A percentile compares a stretch with the other conserved stretches of the same genome.
Evolutionary conservation across 2,888 invertebrate species (phyloP).

Genomic region (Smittia sp.): DNA sequence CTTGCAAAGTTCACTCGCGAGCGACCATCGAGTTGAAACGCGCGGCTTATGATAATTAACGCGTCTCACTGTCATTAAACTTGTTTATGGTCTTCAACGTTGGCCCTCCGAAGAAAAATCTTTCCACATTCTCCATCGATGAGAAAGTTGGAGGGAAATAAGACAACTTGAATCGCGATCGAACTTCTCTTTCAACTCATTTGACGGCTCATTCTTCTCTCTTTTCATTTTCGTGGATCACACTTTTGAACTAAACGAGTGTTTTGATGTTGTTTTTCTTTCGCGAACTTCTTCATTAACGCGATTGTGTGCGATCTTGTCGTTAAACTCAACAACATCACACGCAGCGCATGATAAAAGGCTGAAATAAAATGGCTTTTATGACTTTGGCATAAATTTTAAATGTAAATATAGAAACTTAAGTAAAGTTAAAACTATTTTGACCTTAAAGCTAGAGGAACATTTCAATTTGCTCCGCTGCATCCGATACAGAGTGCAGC

Average conservation of each 20-base stretch:
- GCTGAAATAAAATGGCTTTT: constrained; percentile 30
- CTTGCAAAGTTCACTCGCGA: background rate
- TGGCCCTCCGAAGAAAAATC: constrained; percentile 24
- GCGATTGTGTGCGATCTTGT: constrained; percentile 11
- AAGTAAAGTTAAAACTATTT: constrained; percentile 31
- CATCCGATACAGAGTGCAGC: constrained; percentile 40
- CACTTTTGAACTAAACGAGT: constrained; percentile 21
- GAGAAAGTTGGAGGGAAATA: background rate
- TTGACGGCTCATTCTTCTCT: no score
- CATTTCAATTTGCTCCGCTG: constrained; percentile 28
- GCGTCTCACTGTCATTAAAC: background rate
- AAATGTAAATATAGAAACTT: constrained; percentile 20
- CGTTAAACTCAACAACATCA: constrained; percentile 25
- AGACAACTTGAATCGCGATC: background rate
- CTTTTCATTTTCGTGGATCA: background rate
- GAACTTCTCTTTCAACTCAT: no score
- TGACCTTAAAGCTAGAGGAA: constrained; percentile 14
- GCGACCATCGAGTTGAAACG: background rate
- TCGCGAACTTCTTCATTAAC: background rate
- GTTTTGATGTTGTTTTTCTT: constrained; percentile 6
- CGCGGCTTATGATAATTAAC: background rate
- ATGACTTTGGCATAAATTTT: constrained; percentile 36
- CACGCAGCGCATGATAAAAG: constrained; percentile 16
- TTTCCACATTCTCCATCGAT: background rate
- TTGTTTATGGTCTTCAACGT: constrained; percentile 7